These are phyloP conservation scores for Latheticus oryzae DNA, from an alignment of 2,888 invertebrate species.

Conservation along the genomic window DNA sequence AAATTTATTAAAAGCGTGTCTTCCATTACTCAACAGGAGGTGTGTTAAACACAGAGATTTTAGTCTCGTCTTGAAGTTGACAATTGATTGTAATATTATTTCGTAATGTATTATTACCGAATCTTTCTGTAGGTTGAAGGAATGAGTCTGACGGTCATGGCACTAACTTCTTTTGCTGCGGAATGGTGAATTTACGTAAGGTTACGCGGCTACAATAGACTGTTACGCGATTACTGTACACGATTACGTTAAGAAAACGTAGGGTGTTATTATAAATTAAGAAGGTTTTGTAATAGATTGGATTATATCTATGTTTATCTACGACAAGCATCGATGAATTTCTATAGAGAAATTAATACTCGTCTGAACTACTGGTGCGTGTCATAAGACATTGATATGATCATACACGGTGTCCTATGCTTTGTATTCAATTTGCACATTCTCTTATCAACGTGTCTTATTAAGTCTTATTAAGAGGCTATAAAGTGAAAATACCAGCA, in stretches of 20 bases:
- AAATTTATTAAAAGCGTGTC: constrained; percentile 29
- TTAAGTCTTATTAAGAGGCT: too few relatives aligned
- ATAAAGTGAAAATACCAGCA: too few relatives aligned
- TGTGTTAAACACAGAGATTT: constrained; percentile 21
- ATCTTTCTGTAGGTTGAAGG: constrained; percentile 34
- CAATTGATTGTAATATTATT: constrained; percentile 13
- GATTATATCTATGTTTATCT: constrained; percentile 34
- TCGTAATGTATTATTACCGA: constrained; percentile 29
- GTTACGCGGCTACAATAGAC: constrained; percentile 35
- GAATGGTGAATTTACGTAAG: constrained; percentile 28
- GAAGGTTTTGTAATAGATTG: constrained; percentile 34
- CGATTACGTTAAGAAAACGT: constrained; percentile 39
- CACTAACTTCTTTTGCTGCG: constrained; percentile 24
- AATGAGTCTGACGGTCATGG: constrained; percentile 24
- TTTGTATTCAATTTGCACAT: too few relatives aligned
- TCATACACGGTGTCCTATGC: too few relatives aligned
- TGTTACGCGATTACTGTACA: constrained; percentile 40
- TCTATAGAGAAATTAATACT: too few relatives aligned
- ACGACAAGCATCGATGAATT: too few relatives aligned
- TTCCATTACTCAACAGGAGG: constrained; percentile 27
- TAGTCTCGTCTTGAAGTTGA: too few relatives aligned
- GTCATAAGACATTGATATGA: too few relatives aligned
- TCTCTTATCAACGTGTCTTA: too few relatives aligned
- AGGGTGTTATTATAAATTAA: constrained; percentile 41
- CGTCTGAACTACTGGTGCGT: too few relatives aligned